Evolutionary conservation across 2,888 invertebrate genomes (phyloP), one percentile per base, ranked within the genome.

Genomic region (Drosophila prolongata): DNA sequence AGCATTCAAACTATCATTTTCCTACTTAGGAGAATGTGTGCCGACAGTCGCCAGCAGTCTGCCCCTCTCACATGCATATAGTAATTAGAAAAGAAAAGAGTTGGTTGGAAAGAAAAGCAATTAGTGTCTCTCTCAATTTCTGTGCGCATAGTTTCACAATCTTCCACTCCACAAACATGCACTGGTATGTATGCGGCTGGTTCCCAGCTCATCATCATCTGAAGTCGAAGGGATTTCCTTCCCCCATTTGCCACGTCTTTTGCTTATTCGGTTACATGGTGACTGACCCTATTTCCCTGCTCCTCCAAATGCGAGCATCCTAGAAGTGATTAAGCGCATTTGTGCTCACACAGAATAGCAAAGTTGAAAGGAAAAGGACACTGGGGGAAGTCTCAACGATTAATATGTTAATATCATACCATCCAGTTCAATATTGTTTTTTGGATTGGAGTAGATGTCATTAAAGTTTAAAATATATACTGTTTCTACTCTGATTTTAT

Each of bases 41-140:
- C 88, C 84, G 84, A 75, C 87, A 82, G 87, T 83, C 82, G 88
- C 89, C 83, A 86, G 62, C 56, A 86, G 80, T 83, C 83, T 75
- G 34, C 54, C 10, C 65, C 27, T 19, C 60, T 55, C 71, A 67
- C 78, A 77, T 78, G 83, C 77, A 79, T 79, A 68, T 70, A 86
- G 88, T 83, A 83, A 83, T 83, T 88, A 86, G 89, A 84, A 84
- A 88, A 83, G 89, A 84, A 88, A 64, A 64, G 62, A 64, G 62
- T 64, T 64, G 76, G 55, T 65, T 79, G 76, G 58, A 88, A 86
- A 87, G 86, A 87, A 87, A 87, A 87, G 86, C 86, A 87, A 87
- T 87, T 87, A 87, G 89, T 87, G 86, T 87, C 86, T 87, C 87
- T 89, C 89, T 87, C 87, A 84, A 88, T 87, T 86, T 83, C 89